These are phyloP conservation scores for Cinclus mexicanus DNA, from an alignment of 2,113 vertebrate species.

Conservation along the genomic window DNA sequence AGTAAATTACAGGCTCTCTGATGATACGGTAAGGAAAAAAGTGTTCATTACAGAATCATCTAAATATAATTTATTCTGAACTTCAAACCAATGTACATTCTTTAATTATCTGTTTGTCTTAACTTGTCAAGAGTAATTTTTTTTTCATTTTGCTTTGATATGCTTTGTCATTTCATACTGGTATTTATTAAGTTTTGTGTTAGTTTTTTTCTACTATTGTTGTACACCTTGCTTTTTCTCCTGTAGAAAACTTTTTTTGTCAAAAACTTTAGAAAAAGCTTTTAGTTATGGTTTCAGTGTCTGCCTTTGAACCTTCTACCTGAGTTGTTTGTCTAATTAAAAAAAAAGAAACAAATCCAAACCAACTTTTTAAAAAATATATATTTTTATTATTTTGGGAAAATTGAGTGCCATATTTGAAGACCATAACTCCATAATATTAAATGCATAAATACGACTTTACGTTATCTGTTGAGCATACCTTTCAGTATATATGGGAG, in stretches of 20 bases:
- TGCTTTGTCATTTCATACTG: not conserved
- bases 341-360: not conserved
- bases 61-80: not conserved
- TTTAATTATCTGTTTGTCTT: not conserved
- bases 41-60: not conserved
- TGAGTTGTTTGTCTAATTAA: not conserved
- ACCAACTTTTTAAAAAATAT: not conserved
- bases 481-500: not conserved
- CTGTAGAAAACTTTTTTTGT: not conserved
- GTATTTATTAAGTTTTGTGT: not conserved
- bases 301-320: not conserved
- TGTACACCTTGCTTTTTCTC: not conserved
- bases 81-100: not conserved
- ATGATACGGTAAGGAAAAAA: not conserved
- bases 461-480: not conserved
- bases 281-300: not conserved
- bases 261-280: not conserved
- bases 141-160: not conserved
- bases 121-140: not conserved
- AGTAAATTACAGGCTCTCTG: not conserved
- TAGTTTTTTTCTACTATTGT: not conserved
- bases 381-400: not conserved
- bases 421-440: not conserved
- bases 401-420: not conserved
- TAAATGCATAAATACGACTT: not conserved